Evolutionary conservation across 1,140 invertebrate genomes (phyloP).

Genomic region (Neodiprion fabricii): DNA sequence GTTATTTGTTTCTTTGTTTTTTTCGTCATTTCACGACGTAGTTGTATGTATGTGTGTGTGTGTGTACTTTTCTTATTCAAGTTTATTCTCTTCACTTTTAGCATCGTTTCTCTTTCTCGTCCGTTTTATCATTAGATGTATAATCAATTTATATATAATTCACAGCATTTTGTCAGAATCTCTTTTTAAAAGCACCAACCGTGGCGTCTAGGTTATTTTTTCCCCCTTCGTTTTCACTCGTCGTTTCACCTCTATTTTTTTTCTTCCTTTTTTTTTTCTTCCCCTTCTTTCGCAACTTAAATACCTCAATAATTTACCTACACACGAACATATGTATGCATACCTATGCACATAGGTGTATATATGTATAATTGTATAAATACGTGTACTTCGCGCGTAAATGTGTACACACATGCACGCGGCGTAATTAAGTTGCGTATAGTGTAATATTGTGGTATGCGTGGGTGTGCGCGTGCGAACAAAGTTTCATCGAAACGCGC

Average conservation of each 20-base stretch:
- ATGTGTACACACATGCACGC: not conserved
- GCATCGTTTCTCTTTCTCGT: too few relatives aligned
- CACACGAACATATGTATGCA: too few relatives aligned
- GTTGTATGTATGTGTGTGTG: too few relatives aligned
- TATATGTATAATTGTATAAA: not conserved
- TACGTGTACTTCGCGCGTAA: not conserved
- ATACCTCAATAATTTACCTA: conserved; percentile 25
- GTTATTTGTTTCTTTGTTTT: conserved; percentile 36
- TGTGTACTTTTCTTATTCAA: too few relatives aligned
- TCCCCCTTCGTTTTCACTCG: conserved; percentile 19
- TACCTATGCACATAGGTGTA: too few relatives aligned
- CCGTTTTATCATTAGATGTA: conserved; percentile 51
- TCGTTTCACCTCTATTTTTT: not conserved
- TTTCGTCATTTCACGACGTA: too few relatives aligned
- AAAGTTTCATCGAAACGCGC: too few relatives aligned
- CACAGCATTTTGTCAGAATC: conserved; percentile 63
- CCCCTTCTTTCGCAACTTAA: not conserved
- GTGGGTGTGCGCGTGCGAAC: not conserved
- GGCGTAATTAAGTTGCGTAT: too few relatives aligned
- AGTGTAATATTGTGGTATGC: not conserved
- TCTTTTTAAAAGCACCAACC: conserved; percentile 59
- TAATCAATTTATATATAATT: conserved; percentile 59
- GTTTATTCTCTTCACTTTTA: too few relatives aligned
- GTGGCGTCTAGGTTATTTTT: conserved; percentile 46
- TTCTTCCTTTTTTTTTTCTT: not conserved